Base-by-base conservation (phyloP, 2,888 invertebrate species). In the Acrocyrtus sp. region DNA sequence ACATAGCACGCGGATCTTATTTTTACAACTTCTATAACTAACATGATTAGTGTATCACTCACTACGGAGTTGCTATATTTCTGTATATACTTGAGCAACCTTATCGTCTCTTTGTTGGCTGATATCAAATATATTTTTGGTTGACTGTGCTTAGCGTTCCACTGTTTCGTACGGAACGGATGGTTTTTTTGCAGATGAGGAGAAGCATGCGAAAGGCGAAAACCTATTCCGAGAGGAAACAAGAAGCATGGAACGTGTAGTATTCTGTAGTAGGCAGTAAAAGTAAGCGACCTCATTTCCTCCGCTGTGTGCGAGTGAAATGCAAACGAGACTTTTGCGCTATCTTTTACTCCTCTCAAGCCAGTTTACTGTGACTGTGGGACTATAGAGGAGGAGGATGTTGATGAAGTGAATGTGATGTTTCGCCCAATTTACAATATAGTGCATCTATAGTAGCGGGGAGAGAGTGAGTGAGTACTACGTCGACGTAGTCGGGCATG, bases 211-310 rank as follows among this genome's bases (percentile, higher is more conserved):
- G 45, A 60, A 69, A 58, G 12, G 26, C 53, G 22, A 29, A 43
- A 51, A 26, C n/a, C n/a, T n/a, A n/a, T n/a, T n/a, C n/a, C 34
- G n/a, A 19, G 51, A 26, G 19, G 41, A 17, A 53, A 24, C 24
- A 50, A 39, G 48, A 3, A 27, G 41, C 39, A 26, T 8, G 60
- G 39, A 43, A 6, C 17, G n/a, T 48, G 39, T 8, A n/a, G 8
- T 34, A 6, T 24, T 34, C 45, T 56, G 48, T 21, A 56, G 41
- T 29, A 50, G 65, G 58, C 60, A 43, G 60, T 56, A 41, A 34
- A 70, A 70, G 72, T 72, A 66, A 72, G 72, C 72, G 72, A 72
- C 72, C 72, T 72, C 72, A 72, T 72, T 72, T 72, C 66, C 66
- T 72, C 66, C 61, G 66, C 50, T 43, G 54, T 34, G 12, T 34